These are phyloP conservation scores for Orchesellides sinensis DNA, from an alignment of 2,888 invertebrate species.

Conservation along the genomic window DNA sequence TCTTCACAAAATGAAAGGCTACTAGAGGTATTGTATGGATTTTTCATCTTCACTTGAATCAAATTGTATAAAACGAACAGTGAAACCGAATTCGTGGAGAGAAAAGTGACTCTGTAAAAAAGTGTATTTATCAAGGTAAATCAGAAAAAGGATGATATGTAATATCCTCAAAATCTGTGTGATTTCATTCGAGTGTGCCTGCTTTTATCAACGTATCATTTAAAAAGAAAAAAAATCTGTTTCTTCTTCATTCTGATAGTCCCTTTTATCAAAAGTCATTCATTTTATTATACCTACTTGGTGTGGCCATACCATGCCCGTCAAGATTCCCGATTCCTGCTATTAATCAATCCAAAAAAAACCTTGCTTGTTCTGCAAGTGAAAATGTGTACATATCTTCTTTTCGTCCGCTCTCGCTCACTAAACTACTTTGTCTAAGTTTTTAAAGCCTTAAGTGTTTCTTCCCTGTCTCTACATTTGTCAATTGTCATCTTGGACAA, in stretches of 20 bases:
- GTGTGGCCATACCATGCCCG: constrained; percentile 47
- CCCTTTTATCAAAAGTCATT: background rate
- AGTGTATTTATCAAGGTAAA: constrained; percentile 13
- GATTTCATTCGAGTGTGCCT: constrained; percentile 39
- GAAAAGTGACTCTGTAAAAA: too few species aligned
- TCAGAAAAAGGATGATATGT: constrained; percentile 39
- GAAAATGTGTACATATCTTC: constrained; percentile 22
- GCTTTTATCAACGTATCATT: constrained; percentile 7
- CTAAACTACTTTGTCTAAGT: constrained; percentile 54
- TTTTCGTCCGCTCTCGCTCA: constrained; percentile 9
- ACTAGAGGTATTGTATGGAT: too few species aligned
- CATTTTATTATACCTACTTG: constrained; percentile 18
- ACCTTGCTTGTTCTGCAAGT: constrained; percentile 34
- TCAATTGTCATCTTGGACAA: constrained; percentile 71
- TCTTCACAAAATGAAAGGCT: background rate
- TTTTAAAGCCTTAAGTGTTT: constrained; percentile 66
- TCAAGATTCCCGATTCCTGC: constrained; percentile 65
- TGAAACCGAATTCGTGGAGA: too few species aligned
- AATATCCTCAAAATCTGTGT: constrained; percentile 27
- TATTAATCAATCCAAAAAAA: constrained; percentile 67
- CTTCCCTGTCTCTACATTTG: constrained; percentile 70
- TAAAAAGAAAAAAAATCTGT: constrained; percentile 12
- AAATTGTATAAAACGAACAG: too few species aligned
- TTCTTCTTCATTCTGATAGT: constrained; percentile 11
- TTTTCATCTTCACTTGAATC: too few species aligned